Evolutionary conservation across 2,797 vertebrate species (phyloP), one percentile per base, ranked within the genome.

Genomic region (Sus cebifrons): DNA sequence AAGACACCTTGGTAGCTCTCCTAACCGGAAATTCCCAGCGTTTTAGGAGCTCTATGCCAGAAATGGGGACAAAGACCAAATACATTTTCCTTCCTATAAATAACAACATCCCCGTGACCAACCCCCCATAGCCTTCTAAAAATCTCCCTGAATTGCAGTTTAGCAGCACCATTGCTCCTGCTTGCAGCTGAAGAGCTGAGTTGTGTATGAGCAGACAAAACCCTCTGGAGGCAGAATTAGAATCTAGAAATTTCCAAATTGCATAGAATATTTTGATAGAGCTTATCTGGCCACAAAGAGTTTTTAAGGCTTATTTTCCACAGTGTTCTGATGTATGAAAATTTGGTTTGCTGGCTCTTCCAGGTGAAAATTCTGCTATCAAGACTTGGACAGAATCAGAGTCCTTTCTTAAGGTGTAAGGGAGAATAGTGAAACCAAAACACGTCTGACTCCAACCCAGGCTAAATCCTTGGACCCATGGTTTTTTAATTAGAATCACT

Each of bases 131-230:
- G 18, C 64, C 74, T 83, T 58, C 8, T 12, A 13, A 54, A 54
- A 12, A 12, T 9, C 17, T 16, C 44, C 86, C 44, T 21, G 4
- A 23, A 10, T 49, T 17, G 25, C n/a, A 9, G 3, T 5, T 27
- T 29, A 21, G 49, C 27, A 12, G 1, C 36, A 3, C 40, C 0
- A 5, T 23, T 15, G 20, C 27, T 52, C 8, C 12, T 17, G 10
- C 7, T 21, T 40, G 40, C 13, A 7, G 6, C n/a, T 0, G 0
- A 12, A 32, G 25, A 18, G 29, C 8, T 2, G 3, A 25, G 49
- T 40, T 44, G 1, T 1, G 1, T 3, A 27, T 4, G 2, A 36
- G n/a, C 23, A 13, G 62, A 36, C 13, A 23, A 13, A 36, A 29
- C 3, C 29, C 32, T 58, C 21, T 27, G 32, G 36, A 2, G 65